phyloP scores from a whole-genome alignment of 2,797 vertebrate genomes.

The Picus viridis region DNA sequence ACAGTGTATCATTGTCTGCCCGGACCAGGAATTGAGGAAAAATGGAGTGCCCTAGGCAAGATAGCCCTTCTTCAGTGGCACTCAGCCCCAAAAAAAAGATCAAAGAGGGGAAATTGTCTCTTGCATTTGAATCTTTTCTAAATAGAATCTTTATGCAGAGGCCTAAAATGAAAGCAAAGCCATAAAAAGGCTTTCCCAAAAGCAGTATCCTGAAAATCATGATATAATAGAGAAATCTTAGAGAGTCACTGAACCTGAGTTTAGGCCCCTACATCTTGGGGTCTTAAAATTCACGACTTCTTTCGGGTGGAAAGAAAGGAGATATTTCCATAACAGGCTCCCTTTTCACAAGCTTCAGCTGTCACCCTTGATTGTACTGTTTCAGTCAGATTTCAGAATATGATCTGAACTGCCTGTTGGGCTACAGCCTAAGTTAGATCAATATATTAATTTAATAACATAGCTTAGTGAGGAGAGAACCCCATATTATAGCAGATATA shows the following conservation, averaged over 20 bases:
- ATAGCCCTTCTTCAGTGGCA: conserved; percentile 1
- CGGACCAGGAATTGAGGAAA: background rate
- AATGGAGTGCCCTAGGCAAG: conserved; percentile 38
- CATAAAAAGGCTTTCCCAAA: conserved; percentile 40
- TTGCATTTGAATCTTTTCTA: conserved; percentile 27
- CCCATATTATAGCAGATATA: background rate
- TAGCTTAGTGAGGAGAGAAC: background rate
- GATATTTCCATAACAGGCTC: background rate
- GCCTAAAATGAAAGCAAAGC: conserved; percentile 28
- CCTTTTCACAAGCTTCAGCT: background rate
- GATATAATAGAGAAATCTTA: background rate
- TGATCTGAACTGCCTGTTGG: background rate
- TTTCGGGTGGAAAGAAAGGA: background rate
- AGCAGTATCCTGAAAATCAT: conserved; percentile 44
- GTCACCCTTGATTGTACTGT: background rate
- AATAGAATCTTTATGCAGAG: conserved; percentile 52
- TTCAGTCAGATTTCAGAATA: background rate
- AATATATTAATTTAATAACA: background rate
- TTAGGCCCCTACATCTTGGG: background rate
- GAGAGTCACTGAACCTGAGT: background rate
- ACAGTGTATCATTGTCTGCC: conserved; percentile 6
- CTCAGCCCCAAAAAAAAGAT: background rate
- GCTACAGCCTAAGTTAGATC: background rate
- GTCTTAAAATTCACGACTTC: background rate
- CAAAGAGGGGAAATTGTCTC: conserved; percentile 28